Evolutionary conservation across 2,797 vertebrate species (phyloP), one percentile per base, ranked within the genome.

Genomic region (Emydoidea blandingii): DNA sequence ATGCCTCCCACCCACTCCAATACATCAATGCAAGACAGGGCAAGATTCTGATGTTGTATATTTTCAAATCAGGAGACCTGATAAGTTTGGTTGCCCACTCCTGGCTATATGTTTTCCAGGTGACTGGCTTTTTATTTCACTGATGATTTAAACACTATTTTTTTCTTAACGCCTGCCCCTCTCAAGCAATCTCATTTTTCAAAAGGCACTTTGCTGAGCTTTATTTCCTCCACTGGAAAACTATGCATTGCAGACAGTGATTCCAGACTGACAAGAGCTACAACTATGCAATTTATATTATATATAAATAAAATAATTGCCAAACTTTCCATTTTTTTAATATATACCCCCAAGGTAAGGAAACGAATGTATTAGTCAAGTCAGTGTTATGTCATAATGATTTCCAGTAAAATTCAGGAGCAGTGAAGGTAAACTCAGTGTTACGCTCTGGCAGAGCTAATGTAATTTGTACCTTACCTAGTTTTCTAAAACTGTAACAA

Each of bases 21-120:
- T 15, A 76, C 41, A 44, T 29, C 72, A 12, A 27, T 47, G 41
- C 37, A 76, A 76, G 23, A 11, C 23, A 15, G 25, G 21, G 25
- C 41, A 76, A 8, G 37, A 44, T 47, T 76, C 72, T 47, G 41
- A 76, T 27, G 41, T 16, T 89, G 81, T 91, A 79, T 91, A 54
- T 54, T 23, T 54, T 23, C 79, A 18, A 19, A 27, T 87, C 49
- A 83, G 34, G 85, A 25, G 87, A 25, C 92, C 76, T 87, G 85
- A 19, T 56, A 80, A 80, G 23, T 91, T 29, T 83, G 31, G 31
- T 8, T 65, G 82, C 57, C 95, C 19, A 14, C 27, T 91, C 50
- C 41, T 90, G 91, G 85, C 86, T 57, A 86, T 68, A n/a, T 92
- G 85, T 93, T 95, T 96, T 89, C 87, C 87, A 91, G 2, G 27